phyloP scores from a whole-genome alignment of 2,113 vertebrate species.

The Notothenia coriiceps region DNA sequence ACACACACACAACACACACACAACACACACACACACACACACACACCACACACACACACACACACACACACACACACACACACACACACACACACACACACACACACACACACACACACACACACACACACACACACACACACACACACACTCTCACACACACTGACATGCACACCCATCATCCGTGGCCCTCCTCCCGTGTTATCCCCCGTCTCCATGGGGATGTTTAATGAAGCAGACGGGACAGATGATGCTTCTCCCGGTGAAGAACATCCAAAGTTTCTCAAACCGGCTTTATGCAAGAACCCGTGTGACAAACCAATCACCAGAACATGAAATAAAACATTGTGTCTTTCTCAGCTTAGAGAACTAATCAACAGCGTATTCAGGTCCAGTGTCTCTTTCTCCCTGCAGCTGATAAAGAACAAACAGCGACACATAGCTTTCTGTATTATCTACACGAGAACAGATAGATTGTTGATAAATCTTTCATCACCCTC shows the following conservation, averaged over 20 bases:
- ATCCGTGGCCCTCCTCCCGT: too few species aligned
- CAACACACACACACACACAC: too few species aligned
- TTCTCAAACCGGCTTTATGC: constrained; percentile 55
- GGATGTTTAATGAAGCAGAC: constrained; percentile 76
- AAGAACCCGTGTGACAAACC: constrained; percentile 17
- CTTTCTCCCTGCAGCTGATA: too few species aligned
- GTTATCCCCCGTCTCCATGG: constrained; percentile 41
- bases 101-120: background rate
- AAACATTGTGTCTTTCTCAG: background rate
- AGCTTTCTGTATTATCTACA: too few species aligned
- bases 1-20: too few species aligned
- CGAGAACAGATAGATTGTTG: too few species aligned
- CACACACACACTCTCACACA: background rate
- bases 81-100: constrained; percentile 1
- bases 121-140: background rate
- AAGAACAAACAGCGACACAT: too few species aligned
- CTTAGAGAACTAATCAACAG: background rate
- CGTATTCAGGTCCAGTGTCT: too few species aligned
- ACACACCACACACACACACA: background rate
- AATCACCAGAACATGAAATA: background rate
- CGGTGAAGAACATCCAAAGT: constrained; percentile 67
- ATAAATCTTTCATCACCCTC: too few species aligned
- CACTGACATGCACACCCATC: too few species aligned
- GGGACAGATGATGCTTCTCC: constrained; percentile 75
- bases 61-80: constrained; percentile 3